These are phyloP conservation scores for Nibea albiflora DNA, from an alignment of 2,113 vertebrate genomes.

Conservation along the genomic window DNA sequence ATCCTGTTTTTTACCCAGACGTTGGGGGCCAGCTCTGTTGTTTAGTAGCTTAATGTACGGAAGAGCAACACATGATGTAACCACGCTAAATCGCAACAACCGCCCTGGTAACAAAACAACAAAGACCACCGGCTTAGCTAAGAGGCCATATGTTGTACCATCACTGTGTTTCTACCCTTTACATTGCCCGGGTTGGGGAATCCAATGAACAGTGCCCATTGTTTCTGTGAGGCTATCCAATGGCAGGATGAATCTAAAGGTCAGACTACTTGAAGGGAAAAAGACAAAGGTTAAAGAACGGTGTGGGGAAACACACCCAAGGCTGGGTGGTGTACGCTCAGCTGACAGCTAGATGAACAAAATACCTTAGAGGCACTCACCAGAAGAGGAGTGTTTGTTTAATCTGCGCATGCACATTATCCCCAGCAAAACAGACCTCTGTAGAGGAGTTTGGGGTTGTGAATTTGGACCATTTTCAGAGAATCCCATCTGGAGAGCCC, in stretches of 20 bases:
- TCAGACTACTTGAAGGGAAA: slow-evolving; percentile 43
- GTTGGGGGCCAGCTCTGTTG: slow-evolving; percentile 39
- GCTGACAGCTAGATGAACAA: slow-evolving; percentile 46
- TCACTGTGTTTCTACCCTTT: slow-evolving; percentile 37
- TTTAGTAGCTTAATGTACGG: slow-evolving; percentile 64
- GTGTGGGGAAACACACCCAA: slow-evolving; percentile 32
- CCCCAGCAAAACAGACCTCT: slow-evolving; percentile 24
- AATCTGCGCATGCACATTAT: slow-evolving; percentile 15
- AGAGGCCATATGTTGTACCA: slow-evolving; percentile 48
- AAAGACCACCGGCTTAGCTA: slow-evolving; percentile 55
- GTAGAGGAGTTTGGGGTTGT: slow-evolving; percentile 14
- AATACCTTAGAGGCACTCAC: slow-evolving; percentile 46
- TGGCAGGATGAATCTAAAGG: slow-evolving; percentile 39
- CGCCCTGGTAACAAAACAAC: slow-evolving; percentile 53
- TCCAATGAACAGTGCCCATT: slow-evolving; percentile 26
- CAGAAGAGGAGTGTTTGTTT: slow-evolving; percentile 54
- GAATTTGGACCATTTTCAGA: slow-evolving; percentile 50
- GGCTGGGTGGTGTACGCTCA: slow-evolving; percentile 37
- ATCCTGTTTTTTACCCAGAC: neutral
- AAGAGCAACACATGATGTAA: slow-evolving; percentile 53
- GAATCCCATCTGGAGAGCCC: slow-evolving; percentile 38
- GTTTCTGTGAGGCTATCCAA: slow-evolving; percentile 24
- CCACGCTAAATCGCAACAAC: slow-evolving; percentile 40
- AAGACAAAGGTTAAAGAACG: slow-evolving; percentile 7
- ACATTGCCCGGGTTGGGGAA: neutral